Percentiles rank a stretch among this genome's conserved stretches.
These are phyloP conservation scores for Aleiodes leptofemur DNA, from an alignment of 2,888 invertebrate genomes.

Conservation along the genomic window DNA sequence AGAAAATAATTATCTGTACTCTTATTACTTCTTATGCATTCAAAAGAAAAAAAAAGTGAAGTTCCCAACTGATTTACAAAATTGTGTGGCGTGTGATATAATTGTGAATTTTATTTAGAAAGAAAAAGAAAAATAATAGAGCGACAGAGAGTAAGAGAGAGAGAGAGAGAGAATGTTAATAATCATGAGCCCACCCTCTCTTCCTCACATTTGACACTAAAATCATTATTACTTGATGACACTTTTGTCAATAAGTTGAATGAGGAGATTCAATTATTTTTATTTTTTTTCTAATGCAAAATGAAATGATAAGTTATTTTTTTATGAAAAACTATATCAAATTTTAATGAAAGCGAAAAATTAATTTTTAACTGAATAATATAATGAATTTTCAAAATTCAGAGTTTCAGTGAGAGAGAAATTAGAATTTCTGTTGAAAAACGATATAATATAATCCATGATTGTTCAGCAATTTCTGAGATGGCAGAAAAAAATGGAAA, in stretches of 20 bases:
- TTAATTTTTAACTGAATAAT: no score
- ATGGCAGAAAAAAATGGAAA: no score
- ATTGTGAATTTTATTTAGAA: conserved; percentile 19
- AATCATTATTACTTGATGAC: conserved; percentile 22
- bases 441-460: no score
- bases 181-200: conserved; percentile 2
- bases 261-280: conserved; percentile 16
- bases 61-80: background rate
- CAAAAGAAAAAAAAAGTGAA: background rate
- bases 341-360: no score
- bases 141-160: conserved; percentile 12
- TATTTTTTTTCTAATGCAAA: background rate
- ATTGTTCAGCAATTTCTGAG: no score
- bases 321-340: background rate
- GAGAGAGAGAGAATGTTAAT: conserved; percentile 13
- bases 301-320: conserved; percentile 18
- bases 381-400: no score
- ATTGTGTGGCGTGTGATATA: conserved; percentile 18
- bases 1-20: conserved; percentile 50
- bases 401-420: no score
- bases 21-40: conserved; percentile 44
- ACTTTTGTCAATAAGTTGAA: conserved; percentile 5
- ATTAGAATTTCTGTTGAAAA: no score
- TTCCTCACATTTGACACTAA: conserved; percentile 15
- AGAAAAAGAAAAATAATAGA: background rate